Conservation (phyloP, 2,113 vertebrate genomes). For the Calidris pugnax region DNA sequence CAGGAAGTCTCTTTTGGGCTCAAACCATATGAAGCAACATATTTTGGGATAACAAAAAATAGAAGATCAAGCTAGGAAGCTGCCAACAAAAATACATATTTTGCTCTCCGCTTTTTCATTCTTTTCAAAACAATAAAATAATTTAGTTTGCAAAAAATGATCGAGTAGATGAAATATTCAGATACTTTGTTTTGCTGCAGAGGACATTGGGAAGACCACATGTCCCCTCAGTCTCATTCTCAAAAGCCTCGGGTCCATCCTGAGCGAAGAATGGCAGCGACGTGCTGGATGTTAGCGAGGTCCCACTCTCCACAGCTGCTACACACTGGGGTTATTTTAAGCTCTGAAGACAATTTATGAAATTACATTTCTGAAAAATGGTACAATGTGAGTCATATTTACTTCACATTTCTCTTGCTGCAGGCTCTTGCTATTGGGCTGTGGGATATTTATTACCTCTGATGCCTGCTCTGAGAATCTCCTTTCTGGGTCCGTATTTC, state of each 20-base stretch:
- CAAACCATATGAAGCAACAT: neutral
- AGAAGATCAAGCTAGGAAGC: neutral
- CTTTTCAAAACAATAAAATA: neutral
- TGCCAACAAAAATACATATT: neutral
- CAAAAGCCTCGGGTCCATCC: neutral
- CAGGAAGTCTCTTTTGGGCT: neutral
- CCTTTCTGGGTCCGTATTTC: conserved; percentile 26
- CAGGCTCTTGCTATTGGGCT: neutral
- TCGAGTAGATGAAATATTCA: neutral
- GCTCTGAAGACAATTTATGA: conserved; percentile 17
- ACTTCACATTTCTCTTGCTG: neutral
- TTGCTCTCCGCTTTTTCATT: neutral
- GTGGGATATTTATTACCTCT: neutral
- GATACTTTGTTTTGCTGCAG: neutral
- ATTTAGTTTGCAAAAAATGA: neutral
- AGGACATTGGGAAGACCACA: neutral
- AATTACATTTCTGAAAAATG: conserved; percentile 25
- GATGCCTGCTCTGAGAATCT: neutral
- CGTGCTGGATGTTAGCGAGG: neutral
- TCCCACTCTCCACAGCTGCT: neutral
- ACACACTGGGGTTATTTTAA: neutral
- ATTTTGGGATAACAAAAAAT: neutral
- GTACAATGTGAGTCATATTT: conserved; percentile 10
- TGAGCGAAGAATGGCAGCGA: neutral
- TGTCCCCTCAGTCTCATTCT: neutral